Evolutionary conservation across 37 sponge, comb jelly and placozoan species (phyloP).

Genomic region (Ephydatia muelleri): DNA sequence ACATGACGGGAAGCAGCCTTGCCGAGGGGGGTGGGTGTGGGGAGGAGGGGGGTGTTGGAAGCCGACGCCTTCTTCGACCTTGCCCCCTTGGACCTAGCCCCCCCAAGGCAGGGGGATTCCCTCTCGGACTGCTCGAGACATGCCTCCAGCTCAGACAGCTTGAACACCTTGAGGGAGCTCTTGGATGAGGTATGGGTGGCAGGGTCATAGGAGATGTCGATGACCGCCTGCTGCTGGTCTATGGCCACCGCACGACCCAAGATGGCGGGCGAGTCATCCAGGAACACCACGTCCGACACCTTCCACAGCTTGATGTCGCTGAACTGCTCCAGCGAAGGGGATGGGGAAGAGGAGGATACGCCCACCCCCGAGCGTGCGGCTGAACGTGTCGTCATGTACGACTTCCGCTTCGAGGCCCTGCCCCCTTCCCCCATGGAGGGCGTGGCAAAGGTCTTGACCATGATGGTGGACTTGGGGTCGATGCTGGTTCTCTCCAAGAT

Average conservation of each 20-base stretch:
- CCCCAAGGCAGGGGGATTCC: no score
- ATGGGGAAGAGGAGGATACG: not conserved
- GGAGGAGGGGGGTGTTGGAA: not conserved
- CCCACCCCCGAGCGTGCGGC: not conserved
- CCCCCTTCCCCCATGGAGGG: not conserved
- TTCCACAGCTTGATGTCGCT: conserved; percentile 58
- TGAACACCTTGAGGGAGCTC: conserved; percentile 55
- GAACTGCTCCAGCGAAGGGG: not conserved
- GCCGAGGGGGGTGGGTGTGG: not conserved
- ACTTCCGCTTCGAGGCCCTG: not conserved
- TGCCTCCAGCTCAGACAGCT: conserved; percentile 40
- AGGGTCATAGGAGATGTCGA: conserved; percentile 42
- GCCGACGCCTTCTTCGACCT: not conserved
- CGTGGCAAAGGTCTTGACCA: conserved; percentile 36
- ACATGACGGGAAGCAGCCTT: conserved; percentile 44
- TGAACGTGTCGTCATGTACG: not conserved
- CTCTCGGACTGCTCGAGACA: conserved; percentile 12
- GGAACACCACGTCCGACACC: conserved; percentile 59
- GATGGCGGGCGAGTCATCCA: conserved; percentile 68
- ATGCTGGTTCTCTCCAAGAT: conserved; percentile 44
- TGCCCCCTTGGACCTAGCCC: no score
- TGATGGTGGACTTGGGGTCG: conserved; percentile 41
- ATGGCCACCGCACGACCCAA: conserved; percentile 71
- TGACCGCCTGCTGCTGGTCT: conserved; percentile 66
- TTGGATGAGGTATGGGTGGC: not conserved